These are phyloP conservation scores for Nephila pilipes DNA, from an alignment of 1,140 invertebrate species.

Conservation along the genomic window DNA sequence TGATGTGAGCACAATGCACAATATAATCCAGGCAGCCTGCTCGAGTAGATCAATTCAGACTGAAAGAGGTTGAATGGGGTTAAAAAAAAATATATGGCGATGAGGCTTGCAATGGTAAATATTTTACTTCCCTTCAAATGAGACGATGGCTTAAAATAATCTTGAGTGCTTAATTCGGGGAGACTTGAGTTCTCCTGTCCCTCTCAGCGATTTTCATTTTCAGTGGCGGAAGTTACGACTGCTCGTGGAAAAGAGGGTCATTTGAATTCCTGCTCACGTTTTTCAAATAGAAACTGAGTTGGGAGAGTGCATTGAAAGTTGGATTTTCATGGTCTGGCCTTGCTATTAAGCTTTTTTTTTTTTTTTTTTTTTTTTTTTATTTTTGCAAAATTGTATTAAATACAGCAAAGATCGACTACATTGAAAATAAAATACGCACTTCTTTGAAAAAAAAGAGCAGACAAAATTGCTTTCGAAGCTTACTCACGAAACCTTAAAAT, in stretches of 20 bases:
- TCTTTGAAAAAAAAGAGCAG: too few relatives aligned
- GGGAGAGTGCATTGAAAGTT: too few relatives aligned
- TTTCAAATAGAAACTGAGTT: not conserved
- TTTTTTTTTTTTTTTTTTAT: too few relatives aligned
- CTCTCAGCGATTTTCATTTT: not conserved
- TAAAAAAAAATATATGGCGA: not conserved
- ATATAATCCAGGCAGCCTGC: not conserved
- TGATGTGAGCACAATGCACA: slow-evolving; percentile 36
- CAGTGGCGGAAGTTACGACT: not conserved
- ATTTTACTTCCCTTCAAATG: not conserved
- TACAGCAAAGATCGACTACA: too few relatives aligned
- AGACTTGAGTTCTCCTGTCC: not conserved
- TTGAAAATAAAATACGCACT: too few relatives aligned
- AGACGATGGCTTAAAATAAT: not conserved
- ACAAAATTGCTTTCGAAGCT: too few relatives aligned
- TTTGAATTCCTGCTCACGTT: slow-evolving; percentile 1
- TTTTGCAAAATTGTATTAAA: too few relatives aligned
- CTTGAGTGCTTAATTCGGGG: not conserved
- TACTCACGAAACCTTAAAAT: too few relatives aligned
- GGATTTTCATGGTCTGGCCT: too few relatives aligned
- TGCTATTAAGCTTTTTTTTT: too few relatives aligned
- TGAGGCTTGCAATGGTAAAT: not conserved
- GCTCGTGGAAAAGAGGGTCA: not conserved
- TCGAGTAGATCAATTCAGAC: not conserved
- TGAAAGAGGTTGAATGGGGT: not conserved